Evolutionary conservation across 2,113 vertebrate species (phyloP).

Genomic region (Gopherus evgoodei): DNA sequence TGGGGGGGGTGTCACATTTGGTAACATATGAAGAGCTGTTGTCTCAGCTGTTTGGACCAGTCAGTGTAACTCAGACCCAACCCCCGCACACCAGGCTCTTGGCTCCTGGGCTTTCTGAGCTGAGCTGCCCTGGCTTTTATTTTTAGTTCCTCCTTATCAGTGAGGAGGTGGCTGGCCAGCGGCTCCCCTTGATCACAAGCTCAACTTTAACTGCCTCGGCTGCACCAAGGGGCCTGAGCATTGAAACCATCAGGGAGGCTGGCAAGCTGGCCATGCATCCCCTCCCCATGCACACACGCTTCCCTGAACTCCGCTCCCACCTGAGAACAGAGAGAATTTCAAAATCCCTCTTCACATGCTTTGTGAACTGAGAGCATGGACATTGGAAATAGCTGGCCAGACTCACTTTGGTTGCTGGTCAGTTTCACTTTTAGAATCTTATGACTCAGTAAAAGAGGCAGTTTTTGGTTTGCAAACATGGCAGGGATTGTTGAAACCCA

Average conservation of each 20-base stretch:
- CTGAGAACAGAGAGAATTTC: too few species aligned
- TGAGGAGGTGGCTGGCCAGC: not conserved
- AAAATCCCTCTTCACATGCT: too few species aligned
- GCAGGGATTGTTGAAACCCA: not conserved
- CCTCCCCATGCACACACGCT: too few species aligned
- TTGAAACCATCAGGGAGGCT: too few species aligned
- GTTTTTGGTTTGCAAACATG: fast-evolving
- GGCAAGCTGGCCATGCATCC: too few species aligned
- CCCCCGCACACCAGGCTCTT: not conserved
- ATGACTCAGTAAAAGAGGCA: not conserved
- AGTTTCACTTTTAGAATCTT: not conserved
- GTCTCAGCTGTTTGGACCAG: fast-evolving
- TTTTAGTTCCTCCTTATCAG: constrained; percentile 21
- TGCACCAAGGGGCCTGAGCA: not conserved
- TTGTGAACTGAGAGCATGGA: too few species aligned
- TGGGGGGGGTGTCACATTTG: fast-evolving
- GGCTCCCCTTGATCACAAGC: not conserved
- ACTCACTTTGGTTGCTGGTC: fast-evolving
- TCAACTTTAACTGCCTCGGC: fast-evolving
- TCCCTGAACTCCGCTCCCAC: too few species aligned
- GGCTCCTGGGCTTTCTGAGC: not conserved
- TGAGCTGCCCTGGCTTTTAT: not conserved
- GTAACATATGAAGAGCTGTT: fast-evolving
- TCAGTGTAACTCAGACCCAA: too few species aligned
- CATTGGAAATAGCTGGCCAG: not conserved